These are phyloP conservation scores for Tachycineta bicolor DNA, from an alignment of 2,113 vertebrate genomes.

Conservation along the genomic window DNA sequence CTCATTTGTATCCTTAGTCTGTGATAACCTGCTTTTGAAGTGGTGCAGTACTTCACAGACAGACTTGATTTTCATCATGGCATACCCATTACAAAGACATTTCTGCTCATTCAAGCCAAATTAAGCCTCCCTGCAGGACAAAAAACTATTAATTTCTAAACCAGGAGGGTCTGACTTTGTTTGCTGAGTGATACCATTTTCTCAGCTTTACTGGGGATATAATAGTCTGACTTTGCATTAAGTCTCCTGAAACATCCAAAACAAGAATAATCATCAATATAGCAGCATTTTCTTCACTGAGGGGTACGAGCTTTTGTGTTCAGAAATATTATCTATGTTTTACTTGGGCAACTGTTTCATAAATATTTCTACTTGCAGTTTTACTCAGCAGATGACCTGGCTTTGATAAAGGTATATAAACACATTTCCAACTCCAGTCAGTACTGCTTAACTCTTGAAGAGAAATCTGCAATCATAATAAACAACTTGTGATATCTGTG, in stretches of 20 bases:
- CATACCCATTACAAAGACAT: not conserved
- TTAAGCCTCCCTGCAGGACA: not conserved
- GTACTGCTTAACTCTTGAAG: not conserved
- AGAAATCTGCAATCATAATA: not conserved
- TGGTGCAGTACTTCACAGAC: not conserved
- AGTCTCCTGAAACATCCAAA: not conserved
- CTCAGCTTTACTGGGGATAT: not conserved
- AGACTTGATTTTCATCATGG: not conserved
- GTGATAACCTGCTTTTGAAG: not conserved
- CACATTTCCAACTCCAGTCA: not conserved
- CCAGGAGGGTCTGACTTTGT: not conserved
- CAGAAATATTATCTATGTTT: not conserved
- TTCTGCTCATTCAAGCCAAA: constrained; percentile 23
- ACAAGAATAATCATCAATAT: not conserved
- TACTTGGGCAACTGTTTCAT: not conserved
- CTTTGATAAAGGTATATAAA: not conserved
- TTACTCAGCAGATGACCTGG: not conserved
- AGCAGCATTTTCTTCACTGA: not conserved
- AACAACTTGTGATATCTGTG: not conserved
- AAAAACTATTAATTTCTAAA: not conserved
- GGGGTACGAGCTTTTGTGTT: not conserved
- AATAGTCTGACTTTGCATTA: not conserved
- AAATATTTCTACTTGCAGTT: constrained; percentile 4
- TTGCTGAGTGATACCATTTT: not conserved
- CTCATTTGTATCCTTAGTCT: not conserved